phyloP scores from a whole-genome alignment of 2,113 vertebrate species.

The Noturus placidus region DNA sequence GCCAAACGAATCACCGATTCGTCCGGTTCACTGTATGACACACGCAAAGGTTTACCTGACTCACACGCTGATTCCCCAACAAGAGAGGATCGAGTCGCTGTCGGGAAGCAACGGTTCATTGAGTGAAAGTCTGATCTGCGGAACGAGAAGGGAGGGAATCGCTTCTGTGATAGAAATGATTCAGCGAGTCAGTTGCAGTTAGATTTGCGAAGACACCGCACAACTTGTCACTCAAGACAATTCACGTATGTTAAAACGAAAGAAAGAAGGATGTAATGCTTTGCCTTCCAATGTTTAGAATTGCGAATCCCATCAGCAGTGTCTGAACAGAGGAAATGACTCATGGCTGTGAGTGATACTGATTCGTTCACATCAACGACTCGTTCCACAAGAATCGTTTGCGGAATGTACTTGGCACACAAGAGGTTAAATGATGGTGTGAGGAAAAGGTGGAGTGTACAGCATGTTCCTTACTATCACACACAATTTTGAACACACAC shows the following conservation, averaged over 20 bases:
- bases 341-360: not conserved
- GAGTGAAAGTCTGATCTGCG: not conserved
- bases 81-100: not conserved
- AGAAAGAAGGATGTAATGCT: not conserved
- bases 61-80: not conserved
- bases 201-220: not conserved
- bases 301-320: not conserved
- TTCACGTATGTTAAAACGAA: not conserved
- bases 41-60: not conserved
- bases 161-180: not conserved
- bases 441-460: conserved; percentile 2
- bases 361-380: not conserved
- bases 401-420: too few relatives aligned
- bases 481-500: not conserved
- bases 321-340: not conserved
- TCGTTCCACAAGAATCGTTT: not conserved
- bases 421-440: conserved; percentile 51
- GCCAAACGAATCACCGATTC: not conserved
- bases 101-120: not conserved
- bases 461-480: not conserved
- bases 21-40: not conserved
- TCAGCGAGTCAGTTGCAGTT: not conserved
- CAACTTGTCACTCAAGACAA: too few relatives aligned
- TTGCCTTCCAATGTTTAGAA: not conserved
- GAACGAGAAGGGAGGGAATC: not conserved